phyloP scores from a whole-genome alignment of 2,797 vertebrate genomes.

The Anolis apletophallus region DNA sequence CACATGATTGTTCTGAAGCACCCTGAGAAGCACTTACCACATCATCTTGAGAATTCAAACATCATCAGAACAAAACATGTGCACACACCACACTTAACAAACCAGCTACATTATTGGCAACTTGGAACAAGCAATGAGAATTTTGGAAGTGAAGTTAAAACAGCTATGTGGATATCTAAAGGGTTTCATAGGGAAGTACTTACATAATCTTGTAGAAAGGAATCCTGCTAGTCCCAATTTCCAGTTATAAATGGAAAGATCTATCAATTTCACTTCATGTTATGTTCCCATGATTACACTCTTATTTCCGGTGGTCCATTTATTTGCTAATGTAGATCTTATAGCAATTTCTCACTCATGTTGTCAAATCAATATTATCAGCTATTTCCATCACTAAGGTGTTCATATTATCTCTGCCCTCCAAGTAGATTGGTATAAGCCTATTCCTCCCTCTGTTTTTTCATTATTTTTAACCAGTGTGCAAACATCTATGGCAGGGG shows the following conservation, averaged over 20 bases:
- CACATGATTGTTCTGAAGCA: slow-evolving; percentile 2
- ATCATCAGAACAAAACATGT: neutral
- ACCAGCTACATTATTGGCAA: neutral
- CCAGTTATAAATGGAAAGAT: too few relatives aligned
- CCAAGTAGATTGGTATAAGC: too few relatives aligned
- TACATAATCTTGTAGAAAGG: neutral
- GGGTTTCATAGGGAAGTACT: neutral
- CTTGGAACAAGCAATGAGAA: neutral
- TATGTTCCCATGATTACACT: too few relatives aligned
- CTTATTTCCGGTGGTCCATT: too few relatives aligned
- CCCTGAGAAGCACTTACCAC: neutral
- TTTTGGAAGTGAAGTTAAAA: neutral
- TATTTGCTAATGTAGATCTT: too few relatives aligned
- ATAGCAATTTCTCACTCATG: too few relatives aligned
- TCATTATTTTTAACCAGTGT: neutral
- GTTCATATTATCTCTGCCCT: too few relatives aligned
- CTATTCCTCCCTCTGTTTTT: neutral
- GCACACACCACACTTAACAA: neutral
- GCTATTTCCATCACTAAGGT: too few relatives aligned
- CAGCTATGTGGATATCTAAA: too few relatives aligned
- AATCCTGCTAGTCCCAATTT: neutral
- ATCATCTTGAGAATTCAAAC: slow-evolving; percentile 1
- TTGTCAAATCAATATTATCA: too few relatives aligned
- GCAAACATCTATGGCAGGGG: too few relatives aligned
- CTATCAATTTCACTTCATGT: too few relatives aligned